Conservation (phyloP, 2,797 vertebrate genomes). For the Capromys pilorides region DNA sequence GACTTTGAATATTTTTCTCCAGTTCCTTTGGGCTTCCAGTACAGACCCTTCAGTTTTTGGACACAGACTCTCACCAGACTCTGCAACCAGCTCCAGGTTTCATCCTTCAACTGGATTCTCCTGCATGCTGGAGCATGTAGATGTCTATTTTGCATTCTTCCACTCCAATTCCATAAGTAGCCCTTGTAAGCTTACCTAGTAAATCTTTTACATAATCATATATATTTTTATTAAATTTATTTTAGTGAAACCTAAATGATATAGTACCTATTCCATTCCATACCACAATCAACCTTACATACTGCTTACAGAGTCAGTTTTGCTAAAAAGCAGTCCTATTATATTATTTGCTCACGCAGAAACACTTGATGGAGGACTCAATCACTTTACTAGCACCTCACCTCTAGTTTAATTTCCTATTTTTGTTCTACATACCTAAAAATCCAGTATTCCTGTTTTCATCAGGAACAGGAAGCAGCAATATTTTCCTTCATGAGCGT, state of each 20-base stretch:
- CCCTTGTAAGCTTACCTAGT: not conserved
- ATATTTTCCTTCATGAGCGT: not conserved
- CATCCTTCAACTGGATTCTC: not conserved
- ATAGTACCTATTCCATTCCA: not conserved
- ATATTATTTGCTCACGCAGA: not conserved
- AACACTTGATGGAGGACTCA: not conserved
- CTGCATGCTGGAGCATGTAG: not conserved
- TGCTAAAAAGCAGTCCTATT: slow-evolving; percentile 13
- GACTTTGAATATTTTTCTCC: not conserved
- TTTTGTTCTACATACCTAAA: not conserved
- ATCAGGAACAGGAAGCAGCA: not conserved
- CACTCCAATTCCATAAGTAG: not conserved
- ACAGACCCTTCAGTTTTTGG: not conserved
- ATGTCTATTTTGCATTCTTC: not conserved
- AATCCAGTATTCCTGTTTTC: not conserved
- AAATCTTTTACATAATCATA: not conserved
- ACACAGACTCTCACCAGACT: not conserved
- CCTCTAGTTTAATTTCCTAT: not conserved
- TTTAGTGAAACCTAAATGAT: not conserved
- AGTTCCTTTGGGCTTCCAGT: not conserved
- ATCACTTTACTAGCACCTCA: not conserved
- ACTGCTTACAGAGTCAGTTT: not conserved
- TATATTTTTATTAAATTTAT: not conserved
- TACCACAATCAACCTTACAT: slow-evolving; percentile 6
- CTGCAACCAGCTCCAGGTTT: not conserved